Conservation (phyloP, 2,888 invertebrate species). For the Polymixis lichenea region DNA sequence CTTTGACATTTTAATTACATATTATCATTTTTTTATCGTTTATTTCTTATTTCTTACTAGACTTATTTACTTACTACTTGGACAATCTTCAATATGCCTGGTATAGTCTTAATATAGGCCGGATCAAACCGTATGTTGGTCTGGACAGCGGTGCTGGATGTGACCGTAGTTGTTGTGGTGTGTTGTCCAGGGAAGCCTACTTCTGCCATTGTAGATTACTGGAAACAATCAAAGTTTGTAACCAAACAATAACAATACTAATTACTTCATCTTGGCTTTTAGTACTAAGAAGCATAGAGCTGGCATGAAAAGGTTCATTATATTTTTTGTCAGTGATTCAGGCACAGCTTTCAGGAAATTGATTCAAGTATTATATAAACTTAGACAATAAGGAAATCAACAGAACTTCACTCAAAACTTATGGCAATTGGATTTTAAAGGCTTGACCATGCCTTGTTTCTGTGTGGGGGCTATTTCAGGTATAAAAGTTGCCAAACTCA, state of each 20-base stretch:
- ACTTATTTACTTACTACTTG: conserved; percentile 92
- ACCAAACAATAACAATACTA: background rate
- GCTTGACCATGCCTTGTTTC: background rate
- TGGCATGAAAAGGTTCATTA: background rate
- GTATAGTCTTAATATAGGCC: conserved; percentile 92
- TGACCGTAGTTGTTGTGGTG: conserved; percentile 93
- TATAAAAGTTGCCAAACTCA: background rate
- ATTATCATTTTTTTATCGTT: background rate
- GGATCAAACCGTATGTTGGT: conserved; percentile 94
- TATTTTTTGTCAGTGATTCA: background rate
- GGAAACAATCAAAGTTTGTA: conserved; percentile 8
- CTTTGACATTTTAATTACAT: background rate
- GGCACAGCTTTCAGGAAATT: conserved; percentile 6
- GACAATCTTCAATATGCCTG: conserved; percentile 94
- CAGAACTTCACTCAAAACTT: background rate
- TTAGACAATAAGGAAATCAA: background rate
- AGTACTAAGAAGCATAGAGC: background rate
- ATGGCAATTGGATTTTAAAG: background rate
- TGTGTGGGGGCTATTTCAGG: background rate
- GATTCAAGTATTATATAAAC: conserved; percentile 7
- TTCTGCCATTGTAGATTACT: conserved; percentile 87
- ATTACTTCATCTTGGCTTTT: background rate
- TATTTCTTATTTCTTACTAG: background rate
- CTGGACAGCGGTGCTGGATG: conserved; percentile 92
- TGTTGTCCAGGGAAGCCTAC: conserved; percentile 94